Evolutionary conservation across 1,140 invertebrate species (phyloP), one percentile per base, ranked within the genome.

Genomic region (Drosophila ogumai): DNA sequence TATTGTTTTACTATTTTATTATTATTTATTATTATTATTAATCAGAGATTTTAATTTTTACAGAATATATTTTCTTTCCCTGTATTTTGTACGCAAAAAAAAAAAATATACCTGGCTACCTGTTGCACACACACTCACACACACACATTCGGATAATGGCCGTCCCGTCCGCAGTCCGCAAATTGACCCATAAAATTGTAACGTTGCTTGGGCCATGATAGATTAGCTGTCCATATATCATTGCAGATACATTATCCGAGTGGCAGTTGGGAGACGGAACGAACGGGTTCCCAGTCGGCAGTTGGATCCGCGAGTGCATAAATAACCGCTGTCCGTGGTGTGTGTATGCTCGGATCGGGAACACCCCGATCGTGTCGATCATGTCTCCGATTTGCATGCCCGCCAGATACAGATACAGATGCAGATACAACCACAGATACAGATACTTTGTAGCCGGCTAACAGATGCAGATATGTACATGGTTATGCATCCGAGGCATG

Each of bases 171-270:
- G 32, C 52, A 38, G 52, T 55, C 74, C 82, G 79, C 78, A 82
- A 87, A 86, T 86, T 86, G 80, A 88, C 84, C 75, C 80, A 88
- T 82, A 80, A 76, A 76, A 58, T 54, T 55, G 60, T 58, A 75
- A 69, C 69, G 43, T 72, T 64, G 49, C 75, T 60, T 82, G 54
- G 54, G 69, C 69, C 69, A 73, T 54, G 74, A 76, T 76, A 66
- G 74, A 75, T 75, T 66, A 76, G 46, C 73, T 50, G 73, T 36
- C 71, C 71, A 75, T 75, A 75, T 75, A 75, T 75, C 72, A 75
- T 75, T 49, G 72, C 31, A 65, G 72, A 75, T 58, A 75, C 73
- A 75, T 75, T 74, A 74, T 75, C 66, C 41, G 64, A 46, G 44
- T 46, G 32, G 34, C 63, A 56, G 41, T 64, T 32, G 64, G 32